Percentiles rank a stretch among this genome's conserved stretches.
These are phyloP conservation scores for Melanostoma mellinum DNA, from an alignment of 2,888 invertebrate genomes.

Conservation along the genomic window DNA sequence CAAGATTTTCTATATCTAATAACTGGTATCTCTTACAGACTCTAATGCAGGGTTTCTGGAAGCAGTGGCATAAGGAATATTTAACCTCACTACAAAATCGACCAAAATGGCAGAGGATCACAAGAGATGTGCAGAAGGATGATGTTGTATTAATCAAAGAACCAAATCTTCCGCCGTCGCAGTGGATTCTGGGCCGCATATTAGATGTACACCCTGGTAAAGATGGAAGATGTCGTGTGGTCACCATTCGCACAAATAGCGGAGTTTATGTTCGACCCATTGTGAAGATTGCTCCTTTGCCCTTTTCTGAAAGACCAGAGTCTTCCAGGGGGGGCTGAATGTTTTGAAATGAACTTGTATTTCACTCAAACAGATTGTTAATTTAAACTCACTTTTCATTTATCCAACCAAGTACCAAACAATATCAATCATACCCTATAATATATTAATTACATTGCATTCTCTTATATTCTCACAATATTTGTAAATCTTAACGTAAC, in stretches of 20 bases:
- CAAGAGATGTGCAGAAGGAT: not conserved
- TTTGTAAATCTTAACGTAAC: no score
- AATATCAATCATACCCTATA: no score
- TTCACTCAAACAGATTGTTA: no score
- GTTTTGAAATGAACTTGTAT: not conserved
- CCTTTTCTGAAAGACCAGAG: constrained; percentile 26
- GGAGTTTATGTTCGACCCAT: constrained; percentile 26
- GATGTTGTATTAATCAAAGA: not conserved
- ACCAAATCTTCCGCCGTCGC: constrained; percentile 11
- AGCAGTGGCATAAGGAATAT: constrained; percentile 37
- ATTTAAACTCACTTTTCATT: no score
- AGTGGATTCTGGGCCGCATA: constrained; percentile 32
- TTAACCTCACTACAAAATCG: constrained; percentile 27
- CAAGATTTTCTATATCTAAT: not conserved
- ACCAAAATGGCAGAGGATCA: constrained; percentile 24
- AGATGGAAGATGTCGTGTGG: constrained; percentile 14
- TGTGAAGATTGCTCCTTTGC: constrained; percentile 19
- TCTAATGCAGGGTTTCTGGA: constrained; percentile 41
- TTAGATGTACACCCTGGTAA: constrained; percentile 2
- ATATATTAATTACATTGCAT: no score
- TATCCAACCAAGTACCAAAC: no score
- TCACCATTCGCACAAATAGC: constrained; percentile 5
- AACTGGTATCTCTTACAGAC: constrained; percentile 24
- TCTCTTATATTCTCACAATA: no score
- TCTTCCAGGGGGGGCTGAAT: constrained; percentile 24